Evolutionary conservation across 2,888 invertebrate genomes (phyloP).

Genomic region (Fragum fragum): DNA sequence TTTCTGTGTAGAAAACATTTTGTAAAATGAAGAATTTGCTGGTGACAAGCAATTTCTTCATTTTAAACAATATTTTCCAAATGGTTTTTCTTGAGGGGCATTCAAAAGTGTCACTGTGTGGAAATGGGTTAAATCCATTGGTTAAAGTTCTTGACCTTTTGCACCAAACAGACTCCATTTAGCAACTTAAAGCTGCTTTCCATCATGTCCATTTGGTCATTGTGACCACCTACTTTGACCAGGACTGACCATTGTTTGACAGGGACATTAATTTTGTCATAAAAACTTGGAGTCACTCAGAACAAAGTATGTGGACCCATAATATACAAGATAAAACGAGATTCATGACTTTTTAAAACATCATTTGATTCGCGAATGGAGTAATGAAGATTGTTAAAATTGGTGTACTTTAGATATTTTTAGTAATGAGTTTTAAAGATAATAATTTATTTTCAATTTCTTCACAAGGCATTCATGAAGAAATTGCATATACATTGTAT

Average conservation of each 20-base stretch:
- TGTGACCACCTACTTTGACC: slow-evolving; percentile 15
- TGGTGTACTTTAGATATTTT: background rate
- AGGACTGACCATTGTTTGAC: slow-evolving; percentile 19
- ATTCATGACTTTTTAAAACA: background rate
- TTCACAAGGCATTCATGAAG: too few relatives aligned
- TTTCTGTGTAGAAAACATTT: too few relatives aligned
- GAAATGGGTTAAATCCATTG: too few relatives aligned
- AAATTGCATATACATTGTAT: too few relatives aligned
- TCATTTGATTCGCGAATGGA: background rate
- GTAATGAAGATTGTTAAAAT: background rate
- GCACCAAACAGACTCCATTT: background rate
- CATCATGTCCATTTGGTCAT: slow-evolving; percentile 17
- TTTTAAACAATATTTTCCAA: too few relatives aligned
- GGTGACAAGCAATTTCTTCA: too few relatives aligned
- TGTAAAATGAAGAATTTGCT: too few relatives aligned
- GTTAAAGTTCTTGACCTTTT: too few relatives aligned
- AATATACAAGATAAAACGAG: background rate
- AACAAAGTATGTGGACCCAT: background rate
- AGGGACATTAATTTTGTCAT: slow-evolving; percentile 24
- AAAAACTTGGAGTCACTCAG: slow-evolving; percentile 3
- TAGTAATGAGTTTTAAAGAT: too few relatives aligned
- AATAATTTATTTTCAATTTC: too few relatives aligned
- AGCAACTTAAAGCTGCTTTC: background rate
- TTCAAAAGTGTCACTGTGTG: too few relatives aligned
- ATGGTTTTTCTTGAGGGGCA: too few relatives aligned